Base-by-base conservation (phyloP, 1,140 invertebrate species). In the Hermetia illucens region DNA sequence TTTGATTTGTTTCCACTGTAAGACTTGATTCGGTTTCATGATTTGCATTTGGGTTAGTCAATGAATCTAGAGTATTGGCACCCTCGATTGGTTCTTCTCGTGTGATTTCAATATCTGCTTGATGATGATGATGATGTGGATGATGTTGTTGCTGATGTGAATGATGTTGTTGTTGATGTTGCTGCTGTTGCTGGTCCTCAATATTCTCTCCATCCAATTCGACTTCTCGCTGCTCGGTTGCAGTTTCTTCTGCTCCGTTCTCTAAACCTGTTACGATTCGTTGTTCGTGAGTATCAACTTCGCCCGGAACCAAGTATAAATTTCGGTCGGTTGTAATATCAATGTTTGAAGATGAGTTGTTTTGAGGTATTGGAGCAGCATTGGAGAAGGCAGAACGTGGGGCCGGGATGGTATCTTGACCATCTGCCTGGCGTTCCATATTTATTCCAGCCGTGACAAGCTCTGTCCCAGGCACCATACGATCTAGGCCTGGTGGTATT, bases 181-280 rank as follows among this genome's bases (percentile, higher is more conserved):
- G 10, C 17, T 6, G 20, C 10, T n/a, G 20, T n/a, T 53, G 48
- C 13, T 55, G 51, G 51, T 72, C 70, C 44, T 71, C 66, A 17
- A 72, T 50, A 43, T 72, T 72, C 44, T 72, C 70, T 9, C 70
- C 70, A 42, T 72, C 70, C 53, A 72, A 61, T 10, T 62, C 64
- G 12, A 69, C 51, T 43, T 72, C 70, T 25, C 70, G 52, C 40
- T 66, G 68, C 21, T 68, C 33, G 38, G 43, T 33, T 34, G 41
- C 27, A 44, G 27, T 44, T 42, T 24, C 4, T 36, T 20, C 13
- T 35, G 34, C 10, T 10, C 22, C 22, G 35, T 24, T 42, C 34
- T 66, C 67, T 12, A 68, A 47, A 0, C 67, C 67, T 4, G 66
- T 63, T 2, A 70, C 65, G 4, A 69, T 63, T 25, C 66, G 53